Evolutionary conservation across 2,888 invertebrate species (phyloP), one percentile per base, ranked within the genome.

Genomic region (Metopia argyrocephala): DNA sequence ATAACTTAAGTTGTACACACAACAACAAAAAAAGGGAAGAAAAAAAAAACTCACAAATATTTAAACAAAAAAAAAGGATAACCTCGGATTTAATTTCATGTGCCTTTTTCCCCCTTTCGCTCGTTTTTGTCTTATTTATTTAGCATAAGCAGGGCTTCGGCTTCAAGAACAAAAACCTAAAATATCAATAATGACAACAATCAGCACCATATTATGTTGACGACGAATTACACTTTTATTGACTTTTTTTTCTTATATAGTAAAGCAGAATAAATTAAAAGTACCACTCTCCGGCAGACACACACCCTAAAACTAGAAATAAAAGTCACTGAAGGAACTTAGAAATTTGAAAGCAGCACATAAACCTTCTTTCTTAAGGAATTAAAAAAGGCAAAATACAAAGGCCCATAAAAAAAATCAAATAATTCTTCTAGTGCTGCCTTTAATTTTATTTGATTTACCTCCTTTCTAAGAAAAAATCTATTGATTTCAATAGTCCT

Each of bases 181-280:
- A 68, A 68, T 62, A 46, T 73, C 68, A 76, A 76, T 75, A 76
- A 74, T 66, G 68, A 69, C 59, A n/a, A n/a, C n/a, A 64, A 78
- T 38, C 52, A 6, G n/a, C 6, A 66, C 54, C 69, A 71, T 64
- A 20, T 50, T 68, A 56, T 57, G 31, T 64, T 73, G 68, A 76
- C 73, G 59, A 57, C 28, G 59, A 76, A 64, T 80, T 54, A 64
- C 62, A 73, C 50, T n/a, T n/a, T 80, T 76, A 76, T 73, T 80
- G 76, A 76, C 71, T 78, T 76, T 52, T 57, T 38, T 50, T 48
- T 46, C 54, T 46, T 56, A 38, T 15, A 38, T 57, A 62, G 23
- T 2, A 66, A 38, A 54, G 50, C 28, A n/a, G 25, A 28, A 52
- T 45, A 23, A 31, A 59, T 31, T 21, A 54, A 23, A 65, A n/a